Conservation (phyloP, 2,888 invertebrate genomes). For the Aspidiotus destructor region DNA sequence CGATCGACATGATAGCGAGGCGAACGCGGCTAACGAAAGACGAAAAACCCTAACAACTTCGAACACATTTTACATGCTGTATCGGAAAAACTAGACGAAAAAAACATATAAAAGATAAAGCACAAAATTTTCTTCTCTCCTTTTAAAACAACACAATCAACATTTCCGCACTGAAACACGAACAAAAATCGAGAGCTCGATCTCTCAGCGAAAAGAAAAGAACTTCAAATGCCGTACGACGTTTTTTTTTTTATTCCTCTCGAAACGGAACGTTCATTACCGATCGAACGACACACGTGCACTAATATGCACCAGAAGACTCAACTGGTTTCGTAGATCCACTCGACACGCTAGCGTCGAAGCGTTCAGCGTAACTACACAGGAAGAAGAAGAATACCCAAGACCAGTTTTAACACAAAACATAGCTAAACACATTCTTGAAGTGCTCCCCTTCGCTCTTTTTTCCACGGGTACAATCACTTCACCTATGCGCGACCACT, state of each 20-base stretch:
- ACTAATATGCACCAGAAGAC: conserved; percentile 24
- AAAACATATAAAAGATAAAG: not conserved
- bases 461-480: conserved; percentile 28
- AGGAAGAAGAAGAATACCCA: conserved; percentile 19
- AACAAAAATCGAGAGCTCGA: no score
- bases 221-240: no score
- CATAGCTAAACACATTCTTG: conserved; percentile 30
- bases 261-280: conserved; percentile 19
- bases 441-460: conserved; percentile 26
- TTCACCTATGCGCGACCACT: conserved; percentile 31
- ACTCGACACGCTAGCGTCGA: conserved; percentile 28
- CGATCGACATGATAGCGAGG: conserved; percentile 5
- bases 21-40: conserved; percentile 15
- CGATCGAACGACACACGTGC: conserved; percentile 30
- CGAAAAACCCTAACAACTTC: conserved; percentile 31
- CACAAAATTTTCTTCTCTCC: not conserved
- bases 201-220: no score
- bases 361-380: not conserved
- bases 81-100: not conserved
- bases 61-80: conserved; percentile 5
- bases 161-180: conserved; percentile 2
- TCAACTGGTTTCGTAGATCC: conserved; percentile 26
- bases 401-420: conserved; percentile 32
- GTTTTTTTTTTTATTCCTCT: no score
- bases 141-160: not conserved